Base-by-base conservation (phyloP, 2,888 invertebrate species). In the Saturnia pavonia region DNA sequence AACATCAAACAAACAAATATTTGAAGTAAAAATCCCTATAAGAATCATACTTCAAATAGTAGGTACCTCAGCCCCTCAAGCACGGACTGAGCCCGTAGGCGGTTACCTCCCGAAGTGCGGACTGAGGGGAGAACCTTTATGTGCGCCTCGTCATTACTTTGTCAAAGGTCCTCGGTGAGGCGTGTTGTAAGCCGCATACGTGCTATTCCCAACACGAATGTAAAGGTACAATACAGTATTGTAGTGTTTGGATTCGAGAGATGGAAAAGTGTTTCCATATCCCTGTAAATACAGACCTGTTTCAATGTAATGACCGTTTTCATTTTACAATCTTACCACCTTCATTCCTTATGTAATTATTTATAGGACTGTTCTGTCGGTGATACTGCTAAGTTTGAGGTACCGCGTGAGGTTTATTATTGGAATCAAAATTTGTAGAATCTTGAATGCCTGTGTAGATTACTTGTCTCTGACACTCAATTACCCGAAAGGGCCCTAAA, bases 141-240 rank as follows among this genome's bases (percentile, higher is more conserved):
- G 90, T 90, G 80, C 82, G 78, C 85, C 80, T 82, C 87, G 87
- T 91, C 91, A 91, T 92, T 92, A 92, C 92, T 92, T 91, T 90
- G 91, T 91, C 91, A 91, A 91, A 92, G 90, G 90, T 91, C 88
- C 91, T 91, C 78, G 74, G 78, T 25, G 60, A 72, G 71, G 27
- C 57, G 57, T 60, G 57, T 60, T 65, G 40, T 65, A 65, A 65
- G 65, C 65, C 65, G 65, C 65, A 65, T 40, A 65, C 65, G 65
- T 65, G 65, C 40, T 25, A 40, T 40, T 40, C 65, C 65, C 65
- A 40, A 65, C 65, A 40, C 19, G 65, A 65, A 65, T 40, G 65
- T 65, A 65, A 65, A 40, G n/a, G 65, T 40, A 65, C 65, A 65
- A 65, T 65, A 40, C 65, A n/a, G 40, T 40, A 40, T 40, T 40